Evolutionary conservation across 2,113 vertebrate species (phyloP).

Genomic region (Lanius ludovicianus): DNA sequence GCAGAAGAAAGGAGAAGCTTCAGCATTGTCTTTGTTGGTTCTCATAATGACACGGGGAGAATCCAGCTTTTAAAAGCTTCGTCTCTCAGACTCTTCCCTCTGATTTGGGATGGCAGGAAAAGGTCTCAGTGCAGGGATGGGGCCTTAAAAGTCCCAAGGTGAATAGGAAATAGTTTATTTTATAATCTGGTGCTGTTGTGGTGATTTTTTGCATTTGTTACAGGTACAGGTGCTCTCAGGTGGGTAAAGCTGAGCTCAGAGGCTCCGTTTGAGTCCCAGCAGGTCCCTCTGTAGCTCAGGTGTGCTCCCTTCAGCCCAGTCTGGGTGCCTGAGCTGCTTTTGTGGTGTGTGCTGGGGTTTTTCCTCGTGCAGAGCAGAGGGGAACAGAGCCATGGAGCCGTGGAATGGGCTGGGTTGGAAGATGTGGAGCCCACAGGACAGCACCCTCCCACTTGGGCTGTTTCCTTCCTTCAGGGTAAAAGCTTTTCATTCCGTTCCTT

Average conservation of each 20-base stretch:
- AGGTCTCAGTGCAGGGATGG: rapidly evolving
- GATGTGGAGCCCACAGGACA: rapidly evolving
- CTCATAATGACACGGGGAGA: background rate
- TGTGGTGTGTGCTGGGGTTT: background rate
- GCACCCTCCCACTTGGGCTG: rapidly evolving
- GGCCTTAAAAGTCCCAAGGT: background rate
- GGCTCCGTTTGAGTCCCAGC: background rate
- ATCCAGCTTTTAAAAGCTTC: background rate
- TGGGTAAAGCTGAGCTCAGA: background rate
- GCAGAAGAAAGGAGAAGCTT: background rate
- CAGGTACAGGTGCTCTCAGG: background rate
- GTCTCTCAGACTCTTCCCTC: background rate
- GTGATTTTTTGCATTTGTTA: background rate
- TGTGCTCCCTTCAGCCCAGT: background rate
- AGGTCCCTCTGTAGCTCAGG: background rate
- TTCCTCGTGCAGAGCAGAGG: rapidly evolving
- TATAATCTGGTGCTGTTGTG: background rate
- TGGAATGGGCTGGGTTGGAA: background rate
- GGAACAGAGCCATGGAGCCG: rapidly evolving
- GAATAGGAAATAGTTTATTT: background rate
- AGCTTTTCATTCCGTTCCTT: rapidly evolving
- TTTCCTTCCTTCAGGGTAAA: background rate
- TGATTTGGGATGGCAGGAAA: background rate
- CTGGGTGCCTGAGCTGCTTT: background rate
- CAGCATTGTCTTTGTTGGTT: background rate